Base-by-base conservation (phyloP, 2,888 invertebrate genomes). In the Scrobipalpa costella region DNA sequence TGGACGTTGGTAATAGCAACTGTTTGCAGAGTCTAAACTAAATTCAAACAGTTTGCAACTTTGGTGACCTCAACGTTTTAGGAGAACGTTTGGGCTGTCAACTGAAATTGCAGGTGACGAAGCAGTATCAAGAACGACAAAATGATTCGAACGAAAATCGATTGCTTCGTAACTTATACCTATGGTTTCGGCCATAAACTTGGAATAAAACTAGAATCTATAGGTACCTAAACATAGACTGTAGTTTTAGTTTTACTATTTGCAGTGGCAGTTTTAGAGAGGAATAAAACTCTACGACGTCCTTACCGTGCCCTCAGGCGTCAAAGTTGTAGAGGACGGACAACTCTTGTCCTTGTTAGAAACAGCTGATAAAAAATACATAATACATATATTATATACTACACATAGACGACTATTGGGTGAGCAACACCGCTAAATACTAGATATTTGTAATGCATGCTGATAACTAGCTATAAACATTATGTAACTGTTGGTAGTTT, bases 1-100 rank as follows among this genome's bases (percentile, higher is more conserved):
- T 67, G 65, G 63, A 64, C 65, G 36, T 27, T 27, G 62, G 27
- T 49, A 57, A 64, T 38, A n/a, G 34, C 21, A 21, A 38, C 52
- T 61, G 55, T 55, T 55, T 55, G 55, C 34, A 34, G 17, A 55
- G 34, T 5, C 27, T 21, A 52, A 21, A 44, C 44, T 44, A 44
- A 21, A 52, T 11, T 52, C 3, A 13, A 52, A 52, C 50, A 6
- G 13, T 52, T 21, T 21, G 6, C 11, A 17, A 21, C 13, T 11
- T 52, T 52, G 49, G 49, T 19, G 50, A 44, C 44, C 44, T 15
- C 44, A 2, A 44, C 15, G 44, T 44, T 50, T 50, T 50, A 27
- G 50, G 17, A 8, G 19, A 50, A 17, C 50, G 17, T 15, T 50
- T 7, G 21, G 8, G 44, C n/a, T 7, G 15, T n/a, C 44, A 15